phyloP scores from a whole-genome alignment of 2,797 vertebrate species.

The Coreius guichenoti region DNA sequence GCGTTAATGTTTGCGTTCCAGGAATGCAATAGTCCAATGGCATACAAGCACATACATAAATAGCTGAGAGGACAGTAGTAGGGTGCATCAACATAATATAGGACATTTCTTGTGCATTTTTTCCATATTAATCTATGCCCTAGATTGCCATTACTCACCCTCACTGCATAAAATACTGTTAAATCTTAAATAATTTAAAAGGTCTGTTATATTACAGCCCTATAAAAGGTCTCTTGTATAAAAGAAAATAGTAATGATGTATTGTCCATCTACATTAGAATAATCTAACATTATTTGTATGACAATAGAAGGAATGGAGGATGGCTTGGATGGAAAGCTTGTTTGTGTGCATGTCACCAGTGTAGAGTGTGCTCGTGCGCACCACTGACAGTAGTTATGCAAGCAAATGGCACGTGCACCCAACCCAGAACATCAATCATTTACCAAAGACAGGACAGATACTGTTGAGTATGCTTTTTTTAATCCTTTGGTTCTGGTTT shows the following conservation, averaged over 20 bases:
- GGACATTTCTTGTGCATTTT: not conserved
- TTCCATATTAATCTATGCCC: not conserved
- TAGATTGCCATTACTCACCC: not conserved
- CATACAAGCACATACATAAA: slow-evolving; percentile 22
- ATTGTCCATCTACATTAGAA: not conserved
- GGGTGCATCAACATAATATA: not conserved
- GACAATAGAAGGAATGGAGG: not conserved
- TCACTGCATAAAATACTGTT: not conserved
- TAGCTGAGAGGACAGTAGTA: not conserved
- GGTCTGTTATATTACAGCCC: not conserved
- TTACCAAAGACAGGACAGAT: slow-evolving; percentile 54
- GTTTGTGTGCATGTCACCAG: not conserved
- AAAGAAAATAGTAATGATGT: not conserved
- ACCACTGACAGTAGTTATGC: slow-evolving; percentile 45
- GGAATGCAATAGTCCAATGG: not conserved
- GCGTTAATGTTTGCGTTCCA: not conserved
- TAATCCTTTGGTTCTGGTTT: not conserved
- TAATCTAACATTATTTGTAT: not conserved
- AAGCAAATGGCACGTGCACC: slow-evolving; percentile 59
- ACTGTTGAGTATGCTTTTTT: slow-evolving; percentile 43
- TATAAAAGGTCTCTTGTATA: not conserved
- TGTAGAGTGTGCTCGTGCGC: slow-evolving; percentile 13
- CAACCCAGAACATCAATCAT: slow-evolving; percentile 72
- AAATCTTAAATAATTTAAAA: slow-evolving; percentile 9
- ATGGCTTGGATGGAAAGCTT: not conserved